Base-by-base conservation (phyloP, 2,797 vertebrate genomes). In the Arnoldichthys spilopterus region DNA sequence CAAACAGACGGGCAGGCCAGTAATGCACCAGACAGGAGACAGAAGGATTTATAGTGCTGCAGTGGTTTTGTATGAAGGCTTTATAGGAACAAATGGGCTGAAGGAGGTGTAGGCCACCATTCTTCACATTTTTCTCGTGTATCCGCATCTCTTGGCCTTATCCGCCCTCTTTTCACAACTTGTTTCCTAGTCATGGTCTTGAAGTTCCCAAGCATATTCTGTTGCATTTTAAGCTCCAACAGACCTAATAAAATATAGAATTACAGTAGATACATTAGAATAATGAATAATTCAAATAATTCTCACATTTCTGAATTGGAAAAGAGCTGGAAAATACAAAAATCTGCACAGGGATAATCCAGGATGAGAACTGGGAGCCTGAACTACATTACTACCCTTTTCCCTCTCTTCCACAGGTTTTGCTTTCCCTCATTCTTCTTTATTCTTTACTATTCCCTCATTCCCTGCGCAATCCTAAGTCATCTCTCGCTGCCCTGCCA, bases 381-480 rank as follows among this genome's bases (percentile, higher is more conserved):
- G 16, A 30, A 20, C 34, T 11, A 2, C 34, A 43, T 20, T 40
- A 11, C n/a, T 24, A 8, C 30, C 8, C 34, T 45, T 43, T 7
- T 66, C 13, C 13, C 61, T 64, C 18, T 43, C n/a, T 15, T 20
- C 16, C 4, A 8, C 59, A 34, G 7, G 30, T 62, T 34, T 2
- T 56, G 22, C n/a, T 56, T 58, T 62, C 4, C 9, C 61, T 7
- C 7, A 34, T 18, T 20, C 26, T 2, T 62, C 30, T 6, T 30
- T 30, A 59, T 30, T 30, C 28, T 9, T 34, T 16, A 20, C 16
- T 34, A 13, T 72, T 67, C 79, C 68, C 58, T 67, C 72, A 56
- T 82, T 77, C 67, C 43, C 78, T 76, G 51, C 77, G 77, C 67
- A 78, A 82, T 76, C 75, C 77, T 62, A 74, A 51, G 51, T 32